Conservation (phyloP, 2,797 vertebrate species). For the Basileuterus tristriatus region DNA sequence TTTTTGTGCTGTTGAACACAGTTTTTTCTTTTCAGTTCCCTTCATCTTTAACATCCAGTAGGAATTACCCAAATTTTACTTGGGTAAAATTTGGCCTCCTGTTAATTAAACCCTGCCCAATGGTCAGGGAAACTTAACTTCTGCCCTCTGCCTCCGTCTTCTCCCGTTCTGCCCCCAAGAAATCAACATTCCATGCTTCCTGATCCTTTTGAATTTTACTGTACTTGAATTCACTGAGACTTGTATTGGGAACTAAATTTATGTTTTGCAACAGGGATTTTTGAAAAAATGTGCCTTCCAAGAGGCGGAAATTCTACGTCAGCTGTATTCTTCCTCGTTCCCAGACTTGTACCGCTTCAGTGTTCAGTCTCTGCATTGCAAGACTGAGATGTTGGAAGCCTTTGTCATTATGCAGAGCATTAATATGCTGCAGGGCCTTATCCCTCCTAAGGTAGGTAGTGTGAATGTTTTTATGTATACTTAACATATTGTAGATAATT, state of each 20-base stretch:
- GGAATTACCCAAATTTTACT: background rate
- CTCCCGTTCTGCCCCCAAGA: background rate
- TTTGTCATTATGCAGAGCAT: conserved; percentile 93
- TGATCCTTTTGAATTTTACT: background rate
- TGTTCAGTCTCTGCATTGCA: conserved; percentile 85
- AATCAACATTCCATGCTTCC: background rate
- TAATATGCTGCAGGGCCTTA: conserved; percentile 92
- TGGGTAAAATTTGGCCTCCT: background rate
- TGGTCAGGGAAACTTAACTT: background rate
- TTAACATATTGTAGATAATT: background rate
- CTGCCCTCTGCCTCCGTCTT: too few relatives aligned
- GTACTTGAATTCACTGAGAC: background rate
- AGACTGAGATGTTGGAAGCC: conserved; percentile 90
- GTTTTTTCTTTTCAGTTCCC: background rate
- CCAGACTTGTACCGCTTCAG: conserved; percentile 86
- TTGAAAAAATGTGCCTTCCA: conserved; percentile 83
- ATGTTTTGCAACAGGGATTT: conserved; percentile 82
- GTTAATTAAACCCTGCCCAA: background rate
- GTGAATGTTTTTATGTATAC: background rate
- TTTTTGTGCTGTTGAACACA: background rate
- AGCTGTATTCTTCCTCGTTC: conserved; percentile 86
- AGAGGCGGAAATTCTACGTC: conserved; percentile 84
- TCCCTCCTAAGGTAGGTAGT: conserved; percentile 83
- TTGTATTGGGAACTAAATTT: background rate
- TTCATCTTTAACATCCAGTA: background rate